Base-by-base conservation (phyloP, 2,797 vertebrate genomes). In the Momotus momota region DNA sequence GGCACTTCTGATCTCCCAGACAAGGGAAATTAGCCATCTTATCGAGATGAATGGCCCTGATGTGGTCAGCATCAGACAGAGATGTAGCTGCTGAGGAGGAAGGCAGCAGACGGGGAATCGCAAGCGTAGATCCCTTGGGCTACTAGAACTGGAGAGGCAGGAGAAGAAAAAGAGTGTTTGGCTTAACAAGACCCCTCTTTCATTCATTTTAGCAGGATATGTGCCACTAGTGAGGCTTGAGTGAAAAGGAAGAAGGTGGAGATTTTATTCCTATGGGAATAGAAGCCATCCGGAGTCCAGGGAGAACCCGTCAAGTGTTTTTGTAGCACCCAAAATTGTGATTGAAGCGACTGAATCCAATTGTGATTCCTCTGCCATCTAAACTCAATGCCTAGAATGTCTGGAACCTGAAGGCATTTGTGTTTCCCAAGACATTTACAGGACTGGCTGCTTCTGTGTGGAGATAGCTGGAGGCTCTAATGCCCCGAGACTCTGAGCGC, bases 31-130 rank as follows among this genome's bases (percentile, higher is more conserved):
- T 78, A 94, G 83, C 57, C 80, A 0, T 70, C 75, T 92, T 61
- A 81, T 81, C 27, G 51, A 85, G 86, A 90, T 65, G 70, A 91
- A 93, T 49, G 72, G 84, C 58, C 49, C 75, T 81, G 65, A 57
- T 88, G 31, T 74, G 87, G 83, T 90, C 83, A 85, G 74, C 57
- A 40, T 46, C 64, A 88, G 77, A 74, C 40, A 93, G 80, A 90
- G 87, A 88, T 52, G 80, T 85, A 70, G 77, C 62, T 74, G 5
- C 38, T 51, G 57, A 73, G 77, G 74, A 61, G 12, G 81, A 66
- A 79, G 72, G 62, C 75, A 74, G 77, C 2, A 2, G 81, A 27
- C 3, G 5, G 27, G 33, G 62, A 85, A 55, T 38, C 21, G 22
- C 46, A 57, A 75, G n/a, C 57, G 69, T 4, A 35, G 38, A 61